Evolutionary conservation across 2,113 vertebrate species (phyloP), one percentile per base, ranked within the genome.

Genomic region (Hippocampus mohnikei): DNA sequence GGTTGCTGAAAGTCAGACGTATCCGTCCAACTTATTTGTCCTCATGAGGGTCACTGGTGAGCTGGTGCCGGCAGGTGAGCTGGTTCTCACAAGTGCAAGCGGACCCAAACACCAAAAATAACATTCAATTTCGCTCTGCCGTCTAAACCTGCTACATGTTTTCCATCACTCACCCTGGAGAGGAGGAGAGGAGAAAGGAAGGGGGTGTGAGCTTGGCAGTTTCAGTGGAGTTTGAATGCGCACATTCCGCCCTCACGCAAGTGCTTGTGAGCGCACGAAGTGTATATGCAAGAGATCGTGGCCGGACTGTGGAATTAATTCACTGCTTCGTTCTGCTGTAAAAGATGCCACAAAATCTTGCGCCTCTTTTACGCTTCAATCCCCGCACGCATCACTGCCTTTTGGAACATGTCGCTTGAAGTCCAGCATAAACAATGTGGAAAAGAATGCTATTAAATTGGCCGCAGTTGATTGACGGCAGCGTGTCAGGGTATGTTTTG

Each of bases 391-490:
- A 8, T 20, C 29, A 5, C 3, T 23, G 62, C 61, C 37, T 61
- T 40, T 71, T 67, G 69, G 64, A 69, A 66, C 69, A 62, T 8
- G 18, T 52, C 64, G 65, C 53, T 46, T 23, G 81, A 82, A 55
- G 52, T 23, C 52, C 9, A 55, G n/a, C n/a, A 55, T 55, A 5
- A 50, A 79, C 74, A 64, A 77, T 74, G 71, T 23, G 55, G n/a
- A 81, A 69, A 65, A 40, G 52, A 84, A 81, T 80, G 66, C 56
- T 66, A 61, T 75, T 85, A 82, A 89, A 81, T 83, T 62, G 40
- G 52, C 71, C 12, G 59, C 11, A 33, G 75, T 69, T 79, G 74
- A 77, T 23, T 74, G 69, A 64, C 46, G 75, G 63, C 20, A 18
- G n/a, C 33, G 42, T 5, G 25, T 11, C 1, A 25, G 23, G 53